Evolutionary conservation across 1,140 invertebrate species (phyloP).

Genomic region (Formica selysi): DNA sequence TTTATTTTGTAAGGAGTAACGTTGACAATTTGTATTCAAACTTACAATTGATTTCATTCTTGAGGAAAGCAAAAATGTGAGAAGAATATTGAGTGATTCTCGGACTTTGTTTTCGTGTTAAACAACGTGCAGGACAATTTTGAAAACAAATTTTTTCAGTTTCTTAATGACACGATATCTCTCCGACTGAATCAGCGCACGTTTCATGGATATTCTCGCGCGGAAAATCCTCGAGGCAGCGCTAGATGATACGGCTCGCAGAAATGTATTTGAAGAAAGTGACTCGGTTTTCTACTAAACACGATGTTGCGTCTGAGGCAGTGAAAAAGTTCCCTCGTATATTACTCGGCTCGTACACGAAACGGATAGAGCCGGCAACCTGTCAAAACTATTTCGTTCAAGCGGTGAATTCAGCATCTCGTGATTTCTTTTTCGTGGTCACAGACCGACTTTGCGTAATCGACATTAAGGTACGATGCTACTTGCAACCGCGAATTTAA

Average conservation of each 20-base stretch:
- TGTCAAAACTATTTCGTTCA: slow-evolving; percentile 42
- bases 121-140: too few species aligned
- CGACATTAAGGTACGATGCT: slow-evolving; percentile 16
- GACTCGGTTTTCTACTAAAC: slow-evolving; percentile 26
- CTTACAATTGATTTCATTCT: too few species aligned
- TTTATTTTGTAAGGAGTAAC: too few species aligned
- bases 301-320: slow-evolving; percentile 30
- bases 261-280: slow-evolving; percentile 40
- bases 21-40: not conserved
- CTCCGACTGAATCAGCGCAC: not conserved
- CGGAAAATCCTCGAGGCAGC: not conserved
- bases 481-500: not conserved
- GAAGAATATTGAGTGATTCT: too few species aligned
- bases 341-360: slow-evolving; percentile 6
- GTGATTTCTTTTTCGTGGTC: slow-evolving; percentile 45
- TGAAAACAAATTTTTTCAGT: not conserved
- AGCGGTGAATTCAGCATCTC: slow-evolving; percentile 15
- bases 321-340: slow-evolving; percentile 49
- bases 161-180: not conserved
- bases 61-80: too few species aligned
- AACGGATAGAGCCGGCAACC: slow-evolving; percentile 26
- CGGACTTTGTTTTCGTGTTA: too few species aligned
- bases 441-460: slow-evolving; percentile 29
- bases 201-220: not conserved
- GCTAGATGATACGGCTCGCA: slow-evolving; percentile 35